These are phyloP conservation scores for Caenorhabditis imperialis DNA, from an alignment of 2,888 invertebrate species.

Conservation along the genomic window DNA sequence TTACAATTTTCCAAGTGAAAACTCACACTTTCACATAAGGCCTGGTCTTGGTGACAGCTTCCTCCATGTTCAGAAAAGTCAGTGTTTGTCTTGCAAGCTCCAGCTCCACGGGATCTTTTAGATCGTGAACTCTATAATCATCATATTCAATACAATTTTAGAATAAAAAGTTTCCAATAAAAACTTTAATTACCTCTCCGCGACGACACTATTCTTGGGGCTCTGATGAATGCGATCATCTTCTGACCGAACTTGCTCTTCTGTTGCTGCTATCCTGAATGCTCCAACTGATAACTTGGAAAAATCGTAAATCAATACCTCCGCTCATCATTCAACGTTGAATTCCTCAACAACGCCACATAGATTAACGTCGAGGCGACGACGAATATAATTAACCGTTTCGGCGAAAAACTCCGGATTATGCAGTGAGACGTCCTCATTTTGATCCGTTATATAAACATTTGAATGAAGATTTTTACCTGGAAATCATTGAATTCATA, in stretches of 20 bases:
- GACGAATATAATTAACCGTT: constrained; percentile 47
- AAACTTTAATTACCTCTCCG: constrained; percentile 15
- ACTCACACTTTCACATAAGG: constrained; percentile 34
- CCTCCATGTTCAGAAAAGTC: constrained; percentile 54
- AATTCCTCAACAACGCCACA: constrained; percentile 42
- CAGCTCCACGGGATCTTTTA: constrained; percentile 47
- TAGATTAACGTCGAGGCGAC: constrained; percentile 43
- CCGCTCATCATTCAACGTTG: constrained; percentile 41
- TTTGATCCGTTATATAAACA: constrained; percentile 27
- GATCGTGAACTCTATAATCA: constrained; percentile 9
- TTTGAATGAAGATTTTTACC: neutral
- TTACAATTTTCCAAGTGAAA: too few species aligned
- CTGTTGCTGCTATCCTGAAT: constrained; percentile 46
- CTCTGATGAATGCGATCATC: constrained; percentile 11
- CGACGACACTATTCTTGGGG: constrained; percentile 13
- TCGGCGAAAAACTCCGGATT: constrained; percentile 53
- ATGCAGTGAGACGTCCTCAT: constrained; percentile 45
- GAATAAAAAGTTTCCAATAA: neutral
- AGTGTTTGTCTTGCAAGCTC: constrained; percentile 56
- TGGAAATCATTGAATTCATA: constrained; percentile 13
- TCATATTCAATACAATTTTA: neutral
- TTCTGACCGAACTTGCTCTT: constrained; percentile 29
- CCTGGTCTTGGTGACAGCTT: constrained; percentile 33
- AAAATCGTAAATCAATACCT: constrained; percentile 33
- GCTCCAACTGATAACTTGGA: constrained; percentile 13